These are phyloP conservation scores for Cheumatopsyche charites DNA, from an alignment of 1,140 invertebrate genomes.

Conservation along the genomic window DNA sequence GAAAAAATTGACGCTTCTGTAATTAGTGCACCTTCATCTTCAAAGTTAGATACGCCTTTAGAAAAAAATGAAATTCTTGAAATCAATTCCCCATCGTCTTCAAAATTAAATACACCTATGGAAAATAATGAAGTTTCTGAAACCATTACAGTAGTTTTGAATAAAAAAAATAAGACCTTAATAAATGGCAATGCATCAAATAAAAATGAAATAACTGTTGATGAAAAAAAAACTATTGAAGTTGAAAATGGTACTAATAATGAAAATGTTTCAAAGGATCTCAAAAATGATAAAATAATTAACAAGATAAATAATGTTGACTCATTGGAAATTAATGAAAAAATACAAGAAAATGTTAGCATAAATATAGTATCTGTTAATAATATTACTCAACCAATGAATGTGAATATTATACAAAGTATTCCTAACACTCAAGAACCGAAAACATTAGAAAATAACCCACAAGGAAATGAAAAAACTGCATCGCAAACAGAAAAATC, in stretches of 20 bases:
- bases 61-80: too few species aligned
- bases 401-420: too few species aligned
- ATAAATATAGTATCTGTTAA: neutral
- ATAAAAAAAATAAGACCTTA: too few species aligned
- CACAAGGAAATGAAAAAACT: neutral
- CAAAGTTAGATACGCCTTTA: too few species aligned
- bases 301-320: constrained; percentile 48
- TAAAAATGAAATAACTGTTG: constrained; percentile 27
- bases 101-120: too few species aligned
- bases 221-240: constrained; percentile 53
- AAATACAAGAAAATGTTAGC: constrained; percentile 31
- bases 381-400: too few species aligned
- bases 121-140: too few species aligned
- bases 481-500: neutral
- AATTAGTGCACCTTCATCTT: too few species aligned
- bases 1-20: too few species aligned
- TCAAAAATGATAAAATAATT: neutral
- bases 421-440: neutral
- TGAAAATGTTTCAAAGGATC: constrained; percentile 35
- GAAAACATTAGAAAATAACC: neutral
- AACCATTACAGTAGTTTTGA: too few species aligned
- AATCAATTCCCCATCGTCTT: too few species aligned
- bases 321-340: constrained; percentile 49
- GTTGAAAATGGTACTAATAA: constrained; percentile 53
- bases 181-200: too few species aligned